Conservation (phyloP, 2,113 vertebrate genomes). For the Proteles cristata region DNA sequence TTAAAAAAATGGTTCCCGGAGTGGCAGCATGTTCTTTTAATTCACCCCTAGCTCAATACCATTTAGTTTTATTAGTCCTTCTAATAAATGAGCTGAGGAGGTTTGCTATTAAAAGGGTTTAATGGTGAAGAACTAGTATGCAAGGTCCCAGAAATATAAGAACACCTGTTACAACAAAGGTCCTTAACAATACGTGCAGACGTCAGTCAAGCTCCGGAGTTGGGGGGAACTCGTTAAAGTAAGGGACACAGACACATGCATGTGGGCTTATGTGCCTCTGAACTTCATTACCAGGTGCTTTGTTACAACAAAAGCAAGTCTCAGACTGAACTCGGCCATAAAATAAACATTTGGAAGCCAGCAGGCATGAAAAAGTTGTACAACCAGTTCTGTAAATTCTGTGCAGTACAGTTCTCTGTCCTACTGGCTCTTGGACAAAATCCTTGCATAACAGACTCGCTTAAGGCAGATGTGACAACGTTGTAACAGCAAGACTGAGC, state of each 20-base stretch:
- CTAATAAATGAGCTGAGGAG: not conserved
- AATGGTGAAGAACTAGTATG: not conserved
- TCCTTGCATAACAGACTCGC: not conserved
- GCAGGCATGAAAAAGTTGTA: not conserved
- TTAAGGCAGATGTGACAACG: not conserved
- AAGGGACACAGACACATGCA: not conserved
- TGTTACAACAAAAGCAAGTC: not conserved
- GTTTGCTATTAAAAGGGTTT: not conserved
- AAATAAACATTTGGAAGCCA: conserved; percentile 26
- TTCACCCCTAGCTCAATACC: not conserved
- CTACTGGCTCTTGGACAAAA: not conserved
- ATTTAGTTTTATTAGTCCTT: not conserved
- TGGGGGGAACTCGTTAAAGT: not conserved
- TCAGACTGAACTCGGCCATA: not conserved
- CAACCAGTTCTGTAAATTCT: conserved; percentile 47
- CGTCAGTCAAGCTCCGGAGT: not conserved
- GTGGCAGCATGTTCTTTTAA: not conserved
- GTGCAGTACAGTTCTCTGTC: not conserved
- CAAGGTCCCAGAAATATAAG: not conserved
- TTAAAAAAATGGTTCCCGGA: not conserved
- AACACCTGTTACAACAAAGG: not conserved
- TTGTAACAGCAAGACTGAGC: not conserved
- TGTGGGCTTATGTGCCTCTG: not conserved
- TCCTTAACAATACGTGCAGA: not conserved
- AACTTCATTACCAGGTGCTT: not conserved